These are phyloP conservation scores for Spialia ferax DNA, from an alignment of 2,888 invertebrate species.

Conservation along the genomic window DNA sequence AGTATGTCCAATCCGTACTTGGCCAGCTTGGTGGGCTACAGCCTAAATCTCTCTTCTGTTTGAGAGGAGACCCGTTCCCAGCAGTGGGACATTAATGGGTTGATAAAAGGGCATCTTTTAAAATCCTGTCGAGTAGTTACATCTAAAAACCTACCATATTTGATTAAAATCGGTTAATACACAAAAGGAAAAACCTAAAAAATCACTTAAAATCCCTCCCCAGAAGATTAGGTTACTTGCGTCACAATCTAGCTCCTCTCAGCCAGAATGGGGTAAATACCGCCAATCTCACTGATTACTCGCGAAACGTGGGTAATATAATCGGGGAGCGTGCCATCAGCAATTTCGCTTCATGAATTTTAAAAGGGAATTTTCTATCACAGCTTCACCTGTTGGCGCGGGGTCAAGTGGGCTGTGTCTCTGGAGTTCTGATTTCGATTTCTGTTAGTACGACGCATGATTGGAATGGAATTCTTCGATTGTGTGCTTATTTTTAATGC, in stretches of 20 bases:
- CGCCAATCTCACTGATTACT: slow-evolving; percentile 44
- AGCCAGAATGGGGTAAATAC: slow-evolving; percentile 35
- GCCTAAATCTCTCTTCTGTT: too few species aligned
- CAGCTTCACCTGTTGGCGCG: slow-evolving; percentile 47
- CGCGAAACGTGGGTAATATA: slow-evolving; percentile 44
- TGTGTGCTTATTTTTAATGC: slow-evolving; percentile 6
- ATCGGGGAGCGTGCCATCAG: slow-evolving; percentile 44
- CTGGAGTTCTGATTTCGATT: slow-evolving; percentile 38
- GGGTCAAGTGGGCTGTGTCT: slow-evolving; percentile 42
- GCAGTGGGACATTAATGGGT: too few species aligned
- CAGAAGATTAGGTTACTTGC: slow-evolving; percentile 9
- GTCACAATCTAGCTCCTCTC: neutral
- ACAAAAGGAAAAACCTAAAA: neutral
- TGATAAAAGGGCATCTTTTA: too few species aligned
- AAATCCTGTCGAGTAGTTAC: too few species aligned
- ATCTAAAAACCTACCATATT: too few species aligned
- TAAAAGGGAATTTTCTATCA: slow-evolving; percentile 50
- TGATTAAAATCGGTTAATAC: too few species aligned
- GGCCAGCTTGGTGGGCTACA: too few species aligned
- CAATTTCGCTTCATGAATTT: slow-evolving; percentile 55
- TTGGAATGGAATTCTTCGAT: neutral
- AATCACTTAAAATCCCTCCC: slow-evolving; percentile 7
- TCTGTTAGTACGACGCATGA: neutral
- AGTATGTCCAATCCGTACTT: too few species aligned
- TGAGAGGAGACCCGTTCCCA: too few species aligned